Percentiles rank a stretch among this genome's conserved stretches.
Conservation (phyloP, 2,797 vertebrate genomes). For the Sebastes iracundus region DNA sequence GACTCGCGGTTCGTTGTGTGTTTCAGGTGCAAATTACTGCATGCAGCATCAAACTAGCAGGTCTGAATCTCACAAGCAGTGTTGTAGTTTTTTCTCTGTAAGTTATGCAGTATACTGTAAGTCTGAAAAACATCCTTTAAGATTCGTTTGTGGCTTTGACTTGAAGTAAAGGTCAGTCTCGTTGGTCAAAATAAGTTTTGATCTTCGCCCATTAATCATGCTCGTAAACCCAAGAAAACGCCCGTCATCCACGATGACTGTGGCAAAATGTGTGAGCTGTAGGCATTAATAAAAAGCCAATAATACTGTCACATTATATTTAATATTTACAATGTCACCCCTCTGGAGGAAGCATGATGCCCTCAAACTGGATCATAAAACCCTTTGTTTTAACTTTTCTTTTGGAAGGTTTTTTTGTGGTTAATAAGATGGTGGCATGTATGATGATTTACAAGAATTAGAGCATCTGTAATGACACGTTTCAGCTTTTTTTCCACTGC, state of each 20-base stretch:
- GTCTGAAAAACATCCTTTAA: background rate
- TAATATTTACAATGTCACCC: slow-evolving; percentile 4
- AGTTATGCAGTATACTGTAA: background rate
- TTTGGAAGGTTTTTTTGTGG: background rate
- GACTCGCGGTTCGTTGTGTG: background rate
- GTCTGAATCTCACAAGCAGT: background rate
- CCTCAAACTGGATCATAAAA: background rate
- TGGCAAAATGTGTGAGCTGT: background rate
- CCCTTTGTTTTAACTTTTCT: background rate
- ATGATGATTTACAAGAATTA: background rate
- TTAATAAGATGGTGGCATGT: background rate
- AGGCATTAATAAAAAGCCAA: background rate
- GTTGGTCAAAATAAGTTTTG: background rate
- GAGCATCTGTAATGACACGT: background rate
- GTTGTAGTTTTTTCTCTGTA: background rate
- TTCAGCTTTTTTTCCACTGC: background rate
- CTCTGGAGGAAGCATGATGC: background rate
- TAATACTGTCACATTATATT: background rate
- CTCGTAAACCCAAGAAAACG: background rate
- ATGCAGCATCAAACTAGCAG: background rate
- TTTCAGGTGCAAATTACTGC: background rate
- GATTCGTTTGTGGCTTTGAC: background rate
- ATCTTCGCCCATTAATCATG: background rate
- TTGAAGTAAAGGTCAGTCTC: background rate
- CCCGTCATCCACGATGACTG: background rate